These are phyloP conservation scores for Matsumurasca onukii DNA, from an alignment of 1,140 invertebrate genomes.

Conservation along the genomic window DNA sequence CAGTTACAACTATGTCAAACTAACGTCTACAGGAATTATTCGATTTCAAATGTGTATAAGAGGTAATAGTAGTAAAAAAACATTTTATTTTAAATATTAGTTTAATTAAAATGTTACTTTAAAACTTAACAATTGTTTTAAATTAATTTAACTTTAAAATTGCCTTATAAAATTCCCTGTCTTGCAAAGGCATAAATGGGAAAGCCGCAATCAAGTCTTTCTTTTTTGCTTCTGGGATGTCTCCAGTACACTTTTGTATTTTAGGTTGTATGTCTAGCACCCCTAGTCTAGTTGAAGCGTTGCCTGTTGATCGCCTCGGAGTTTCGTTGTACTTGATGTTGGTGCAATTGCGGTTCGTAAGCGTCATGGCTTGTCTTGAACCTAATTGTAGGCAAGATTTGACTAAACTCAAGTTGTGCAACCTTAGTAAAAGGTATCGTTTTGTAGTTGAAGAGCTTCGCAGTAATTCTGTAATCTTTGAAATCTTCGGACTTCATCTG, in stretches of 20 bases:
- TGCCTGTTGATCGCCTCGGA: too few relatives aligned
- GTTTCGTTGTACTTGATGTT: conserved; percentile 26
- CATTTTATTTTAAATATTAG: too few relatives aligned
- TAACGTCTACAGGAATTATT: too few relatives aligned
- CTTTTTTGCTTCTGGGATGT: conserved; percentile 1
- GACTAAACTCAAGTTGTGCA: conserved; percentile 26
- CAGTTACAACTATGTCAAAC: too few relatives aligned
- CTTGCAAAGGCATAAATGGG: conserved; percentile 20
- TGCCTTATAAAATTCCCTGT: conserved; percentile 17
- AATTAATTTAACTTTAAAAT: conserved; percentile 11
- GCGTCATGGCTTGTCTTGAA: conserved; percentile 27
- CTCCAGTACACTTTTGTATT: conserved; percentile 2
- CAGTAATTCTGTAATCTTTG: conserved; percentile 29
- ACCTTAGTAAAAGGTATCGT: conserved; percentile 34
- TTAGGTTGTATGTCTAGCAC: background rate
- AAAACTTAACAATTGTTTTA: too few relatives aligned
- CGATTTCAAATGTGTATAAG: too few relatives aligned
- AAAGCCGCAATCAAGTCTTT: conserved; percentile 13
- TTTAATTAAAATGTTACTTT: too few relatives aligned
- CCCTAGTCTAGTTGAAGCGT: too few relatives aligned
- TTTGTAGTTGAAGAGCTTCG: conserved; percentile 36
- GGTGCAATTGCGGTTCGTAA: conserved; percentile 2
- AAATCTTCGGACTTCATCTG: conserved; percentile 32
- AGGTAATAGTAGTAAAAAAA: too few relatives aligned
- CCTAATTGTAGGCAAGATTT: background rate